phyloP scores from a whole-genome alignment of 1,140 invertebrate genomes.

The Paraescarpia echinospica region DNA sequence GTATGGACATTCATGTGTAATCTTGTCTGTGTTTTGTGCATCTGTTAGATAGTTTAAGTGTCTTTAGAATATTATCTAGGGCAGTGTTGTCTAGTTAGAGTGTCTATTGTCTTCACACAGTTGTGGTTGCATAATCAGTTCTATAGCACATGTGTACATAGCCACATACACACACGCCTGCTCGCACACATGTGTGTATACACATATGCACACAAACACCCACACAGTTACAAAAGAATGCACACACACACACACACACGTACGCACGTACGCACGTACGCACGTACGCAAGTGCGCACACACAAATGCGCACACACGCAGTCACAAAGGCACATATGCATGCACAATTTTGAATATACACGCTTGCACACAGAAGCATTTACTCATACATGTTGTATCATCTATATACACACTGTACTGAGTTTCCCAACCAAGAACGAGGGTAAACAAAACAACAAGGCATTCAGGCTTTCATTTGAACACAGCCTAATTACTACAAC shows the following conservation, averaged over 20 bases:
- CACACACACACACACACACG: background rate
- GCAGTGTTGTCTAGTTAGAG: background rate
- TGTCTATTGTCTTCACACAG: background rate
- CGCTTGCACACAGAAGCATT: background rate
- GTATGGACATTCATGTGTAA: no score
- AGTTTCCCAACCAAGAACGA: background rate
- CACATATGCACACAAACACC: no score
- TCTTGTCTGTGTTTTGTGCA: no score
- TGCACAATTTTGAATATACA: background rate
- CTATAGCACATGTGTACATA: no score
- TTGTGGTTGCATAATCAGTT: background rate
- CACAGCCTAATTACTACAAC: background rate
- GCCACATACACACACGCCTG: no score
- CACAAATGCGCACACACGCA: background rate
- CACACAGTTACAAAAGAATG: no score
- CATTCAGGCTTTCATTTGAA: background rate
- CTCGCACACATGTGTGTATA: no score
- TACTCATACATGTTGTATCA: no score
- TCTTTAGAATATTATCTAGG: background rate
- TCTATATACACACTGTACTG: background rate
- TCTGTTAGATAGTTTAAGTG: no score
- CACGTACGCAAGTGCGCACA: background rate
- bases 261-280: background rate
- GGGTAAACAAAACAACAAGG: background rate
- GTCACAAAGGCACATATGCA: background rate